phyloP scores from a whole-genome alignment of 2,113 vertebrate genomes.

The Semnornis frantzii region DNA sequence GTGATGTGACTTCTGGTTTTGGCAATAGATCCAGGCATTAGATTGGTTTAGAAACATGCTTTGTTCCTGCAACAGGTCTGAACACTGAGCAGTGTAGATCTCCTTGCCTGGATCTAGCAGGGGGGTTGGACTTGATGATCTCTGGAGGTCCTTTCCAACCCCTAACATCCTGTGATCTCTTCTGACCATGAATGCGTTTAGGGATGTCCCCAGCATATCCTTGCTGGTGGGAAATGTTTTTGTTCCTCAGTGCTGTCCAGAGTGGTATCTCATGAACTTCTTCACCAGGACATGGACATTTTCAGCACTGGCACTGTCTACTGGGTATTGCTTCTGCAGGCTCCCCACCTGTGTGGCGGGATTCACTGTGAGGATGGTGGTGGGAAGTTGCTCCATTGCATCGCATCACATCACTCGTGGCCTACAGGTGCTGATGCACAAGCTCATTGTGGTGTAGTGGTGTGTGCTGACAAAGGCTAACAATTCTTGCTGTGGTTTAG shows the following conservation, averaged over 20 bases:
- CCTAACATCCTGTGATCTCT: not conserved
- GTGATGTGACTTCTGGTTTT: not conserved
- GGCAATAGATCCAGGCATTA: not conserved
- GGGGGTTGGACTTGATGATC: no score
- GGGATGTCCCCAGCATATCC: not conserved
- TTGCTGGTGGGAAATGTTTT: accelerated
- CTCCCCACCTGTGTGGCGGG: accelerated
- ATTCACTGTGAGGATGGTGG: accelerated
- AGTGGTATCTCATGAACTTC: accelerated
- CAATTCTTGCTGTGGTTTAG: accelerated
- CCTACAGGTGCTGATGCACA: accelerated
- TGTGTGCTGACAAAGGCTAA: accelerated
- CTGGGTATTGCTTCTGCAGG: accelerated
- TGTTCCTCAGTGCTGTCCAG: not conserved
- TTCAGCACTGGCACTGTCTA: not conserved
- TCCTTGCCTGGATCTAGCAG: accelerated
- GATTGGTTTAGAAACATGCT: not conserved
- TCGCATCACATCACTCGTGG: accelerated
- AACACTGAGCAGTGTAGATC: accelerated
- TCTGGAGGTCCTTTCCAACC: no score
- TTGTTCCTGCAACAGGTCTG: accelerated
- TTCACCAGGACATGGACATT: accelerated
- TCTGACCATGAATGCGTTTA: accelerated
- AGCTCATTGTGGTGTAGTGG: accelerated
- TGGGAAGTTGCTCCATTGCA: accelerated